Conservation (phyloP, 2,888 invertebrate genomes). For the Tetramorium bicarinatum region DNA sequence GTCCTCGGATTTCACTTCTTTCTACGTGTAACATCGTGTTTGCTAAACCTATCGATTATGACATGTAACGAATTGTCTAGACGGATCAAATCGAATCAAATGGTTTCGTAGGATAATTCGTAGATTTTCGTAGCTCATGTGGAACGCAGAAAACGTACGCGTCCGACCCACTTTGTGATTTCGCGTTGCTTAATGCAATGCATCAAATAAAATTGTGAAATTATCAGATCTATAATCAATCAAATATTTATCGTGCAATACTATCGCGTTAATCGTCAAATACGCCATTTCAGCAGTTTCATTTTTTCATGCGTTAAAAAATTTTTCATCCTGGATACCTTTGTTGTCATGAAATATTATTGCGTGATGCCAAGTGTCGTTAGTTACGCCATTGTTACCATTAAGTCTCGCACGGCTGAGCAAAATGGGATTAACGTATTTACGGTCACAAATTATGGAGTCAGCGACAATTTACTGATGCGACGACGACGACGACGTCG, state of each 20-base stretch:
- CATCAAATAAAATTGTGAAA: slow-evolving; percentile 54
- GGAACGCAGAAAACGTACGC: slow-evolving; percentile 32
- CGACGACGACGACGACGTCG: slow-evolving; percentile 62
- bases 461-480: slow-evolving; percentile 68
- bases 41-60: neutral
- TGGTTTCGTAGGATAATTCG: neutral
- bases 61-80: neutral
- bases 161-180: slow-evolving; percentile 24
- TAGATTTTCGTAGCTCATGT: slow-evolving; percentile 42
- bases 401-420: neutral
- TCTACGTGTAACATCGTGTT: neutral
- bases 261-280: neutral
- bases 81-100: neutral
- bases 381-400: slow-evolving; percentile 25
- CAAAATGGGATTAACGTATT: slow-evolving; percentile 15
- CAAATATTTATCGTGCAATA: neutral
- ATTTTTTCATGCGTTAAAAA: neutral
- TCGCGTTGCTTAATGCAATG: slow-evolving; percentile 52
- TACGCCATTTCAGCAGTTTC: neutral
- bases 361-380: neutral
- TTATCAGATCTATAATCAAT: neutral
- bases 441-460: slow-evolving; percentile 56
- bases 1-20: neutral
- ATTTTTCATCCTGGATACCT: too few species aligned
- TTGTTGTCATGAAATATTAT: neutral